These are phyloP conservation scores for Catostylus mosaicus DNA, from an alignment of 30 jellyfish, hydroid and myxozoan species.

Conservation along the genomic window DNA sequence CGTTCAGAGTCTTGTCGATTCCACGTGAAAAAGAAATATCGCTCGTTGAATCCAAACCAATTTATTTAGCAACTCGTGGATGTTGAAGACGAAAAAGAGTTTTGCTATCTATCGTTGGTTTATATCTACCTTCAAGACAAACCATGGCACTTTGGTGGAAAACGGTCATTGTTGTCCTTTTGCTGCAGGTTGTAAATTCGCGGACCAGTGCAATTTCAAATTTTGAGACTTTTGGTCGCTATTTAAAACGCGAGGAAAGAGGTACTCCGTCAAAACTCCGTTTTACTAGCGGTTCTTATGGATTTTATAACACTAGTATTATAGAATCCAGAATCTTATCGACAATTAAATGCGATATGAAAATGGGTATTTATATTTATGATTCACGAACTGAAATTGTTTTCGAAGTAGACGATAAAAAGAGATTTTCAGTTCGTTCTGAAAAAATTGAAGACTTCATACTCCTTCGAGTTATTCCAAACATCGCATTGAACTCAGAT, in stretches of 20 bases:
- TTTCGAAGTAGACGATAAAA: slow-evolving; percentile 39
- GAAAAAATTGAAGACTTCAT: slow-evolving; percentile 63
- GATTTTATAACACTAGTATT: slow-evolving; percentile 68
- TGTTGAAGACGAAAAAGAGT: background rate
- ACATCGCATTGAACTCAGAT: slow-evolving; percentile 34
- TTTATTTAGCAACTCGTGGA: too few species aligned
- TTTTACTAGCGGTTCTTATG: slow-evolving; percentile 76
- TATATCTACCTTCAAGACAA: background rate
- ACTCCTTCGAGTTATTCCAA: slow-evolving; percentile 56
- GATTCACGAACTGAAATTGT: slow-evolving; percentile 50
- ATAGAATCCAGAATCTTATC: slow-evolving; percentile 16
- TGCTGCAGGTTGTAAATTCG: slow-evolving; percentile 60
- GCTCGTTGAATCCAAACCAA: background rate
- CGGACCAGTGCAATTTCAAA: background rate
- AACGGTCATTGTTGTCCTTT: slow-evolving; percentile 47
- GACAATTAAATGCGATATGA: slow-evolving; percentile 52
- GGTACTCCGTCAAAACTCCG: slow-evolving; percentile 76
- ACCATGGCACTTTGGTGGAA: slow-evolving; percentile 14
- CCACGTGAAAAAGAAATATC: slow-evolving; percentile 13
- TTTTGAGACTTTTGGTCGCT: slow-evolving; percentile 18
- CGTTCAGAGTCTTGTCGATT: slow-evolving; percentile 1
- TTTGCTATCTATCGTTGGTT: background rate
- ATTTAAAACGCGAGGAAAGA: slow-evolving; percentile 64
- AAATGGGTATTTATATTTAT: slow-evolving; percentile 78
- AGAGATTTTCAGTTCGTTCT: slow-evolving; percentile 41